These are phyloP conservation scores for Cariama cristata DNA, from an alignment of 2,113 vertebrate species.

Conservation along the genomic window DNA sequence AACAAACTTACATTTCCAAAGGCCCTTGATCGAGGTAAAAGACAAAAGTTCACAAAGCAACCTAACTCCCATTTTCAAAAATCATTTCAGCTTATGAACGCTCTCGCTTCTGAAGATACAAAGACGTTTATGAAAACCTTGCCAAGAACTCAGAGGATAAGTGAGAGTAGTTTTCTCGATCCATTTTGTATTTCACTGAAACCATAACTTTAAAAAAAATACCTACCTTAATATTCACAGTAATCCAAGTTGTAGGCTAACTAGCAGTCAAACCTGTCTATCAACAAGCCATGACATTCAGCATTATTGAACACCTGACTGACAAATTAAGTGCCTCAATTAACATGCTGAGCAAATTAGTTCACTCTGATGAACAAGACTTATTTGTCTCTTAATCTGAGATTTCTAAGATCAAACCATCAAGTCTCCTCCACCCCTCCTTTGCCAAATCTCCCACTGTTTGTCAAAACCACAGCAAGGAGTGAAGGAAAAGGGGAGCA, in stretches of 20 bases:
- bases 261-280: not conserved
- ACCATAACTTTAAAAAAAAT: not conserved
- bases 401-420: not conserved
- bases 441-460: not conserved
- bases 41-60: not conserved
- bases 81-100: not conserved
- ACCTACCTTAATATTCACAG: not conserved
- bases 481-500: not conserved
- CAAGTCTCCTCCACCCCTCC: not conserved
- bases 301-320: not conserved
- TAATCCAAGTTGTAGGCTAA: not conserved
- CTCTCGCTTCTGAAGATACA: not conserved
- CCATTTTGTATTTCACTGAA: not conserved
- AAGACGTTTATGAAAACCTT: not conserved
- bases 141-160: not conserved
- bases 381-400: not conserved
- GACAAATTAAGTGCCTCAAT: not conserved
- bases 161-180: not conserved
- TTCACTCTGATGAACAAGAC: not conserved
- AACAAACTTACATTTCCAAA: not conserved
- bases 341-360: not conserved
- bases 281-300: not conserved
- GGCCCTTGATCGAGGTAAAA: not conserved
- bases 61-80: not conserved
- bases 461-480: not conserved